Percentiles rank a stretch among this genome's conserved stretches.
These are phyloP conservation scores for Alloplasta piceator DNA, from an alignment of 2,888 invertebrate genomes.

Conservation along the genomic window DNA sequence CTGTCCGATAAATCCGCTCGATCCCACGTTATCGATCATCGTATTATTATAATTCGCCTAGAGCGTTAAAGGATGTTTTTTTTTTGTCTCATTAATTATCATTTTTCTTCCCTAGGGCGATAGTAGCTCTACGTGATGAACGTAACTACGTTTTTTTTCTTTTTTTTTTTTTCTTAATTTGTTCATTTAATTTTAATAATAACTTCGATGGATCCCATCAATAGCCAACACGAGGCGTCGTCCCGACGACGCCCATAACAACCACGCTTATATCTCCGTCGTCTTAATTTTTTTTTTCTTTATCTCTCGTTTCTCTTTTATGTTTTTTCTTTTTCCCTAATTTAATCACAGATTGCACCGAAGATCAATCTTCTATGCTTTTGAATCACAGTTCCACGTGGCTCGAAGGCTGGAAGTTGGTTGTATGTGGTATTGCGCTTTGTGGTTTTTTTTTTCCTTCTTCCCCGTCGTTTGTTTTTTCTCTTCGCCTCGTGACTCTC, in stretches of 20 bases:
- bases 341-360: constrained; percentile 78
- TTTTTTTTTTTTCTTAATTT: not conserved
- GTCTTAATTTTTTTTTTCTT: constrained; percentile 43
- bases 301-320: constrained; percentile 22
- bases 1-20: constrained; percentile 28
- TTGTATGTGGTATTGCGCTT: constrained; percentile 64
- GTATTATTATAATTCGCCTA: constrained; percentile 54
- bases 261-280: constrained; percentile 61
- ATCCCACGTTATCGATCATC: constrained; percentile 62
- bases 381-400: constrained; percentile 79
- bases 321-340: constrained; percentile 49
- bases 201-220: constrained; percentile 63
- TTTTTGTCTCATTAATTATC: constrained; percentile 33
- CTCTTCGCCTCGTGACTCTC: not conserved
- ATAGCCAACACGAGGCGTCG: constrained; percentile 61
- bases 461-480: constrained; percentile 19
- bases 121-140: constrained; percentile 56
- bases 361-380: constrained; percentile 70
- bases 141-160: constrained; percentile 38
- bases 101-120: constrained; percentile 44
- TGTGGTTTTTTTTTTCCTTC: constrained; percentile 42
- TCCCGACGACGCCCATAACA: constrained; percentile 60
- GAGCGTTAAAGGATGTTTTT: constrained; percentile 48
- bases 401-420: constrained; percentile 67
- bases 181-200: constrained; percentile 34